Conservation (phyloP, 2,888 invertebrate species). For the Heliconius erato region DNA sequence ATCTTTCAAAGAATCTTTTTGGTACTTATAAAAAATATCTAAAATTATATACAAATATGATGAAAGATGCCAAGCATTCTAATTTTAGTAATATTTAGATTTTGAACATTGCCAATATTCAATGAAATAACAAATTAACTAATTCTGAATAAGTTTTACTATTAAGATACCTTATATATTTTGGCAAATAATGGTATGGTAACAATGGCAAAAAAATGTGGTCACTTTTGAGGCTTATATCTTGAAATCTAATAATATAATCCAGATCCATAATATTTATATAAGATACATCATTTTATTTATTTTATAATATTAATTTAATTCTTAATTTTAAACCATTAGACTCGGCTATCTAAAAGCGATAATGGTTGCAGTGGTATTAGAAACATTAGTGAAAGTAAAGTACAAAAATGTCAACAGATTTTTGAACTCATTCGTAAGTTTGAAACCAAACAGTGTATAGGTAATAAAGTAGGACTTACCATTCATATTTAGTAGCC, state of each 20-base stretch:
- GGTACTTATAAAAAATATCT: no score
- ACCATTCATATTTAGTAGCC: slow-evolving; percentile 84
- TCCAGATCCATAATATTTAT: not conserved
- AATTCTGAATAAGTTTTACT: not conserved
- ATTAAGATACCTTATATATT: not conserved
- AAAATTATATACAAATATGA: no score
- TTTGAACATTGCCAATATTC: not conserved
- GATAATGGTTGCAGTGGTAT: not conserved
- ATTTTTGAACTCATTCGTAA: not conserved
- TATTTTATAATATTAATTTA: not conserved
- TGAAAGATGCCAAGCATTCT: no score
- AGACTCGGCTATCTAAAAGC: not conserved
- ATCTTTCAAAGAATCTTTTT: no score
- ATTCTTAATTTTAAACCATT: not conserved
- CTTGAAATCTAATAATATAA: no score
- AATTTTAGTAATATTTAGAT: not conserved
- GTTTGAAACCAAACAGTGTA: not conserved
- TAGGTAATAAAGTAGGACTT: slow-evolving; percentile 58
- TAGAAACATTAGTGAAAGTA: not conserved
- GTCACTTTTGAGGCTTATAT: not conserved
- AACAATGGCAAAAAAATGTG: not conserved
- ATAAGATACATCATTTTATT: not conserved
- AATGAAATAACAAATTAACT: not conserved
- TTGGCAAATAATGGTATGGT: not conserved
- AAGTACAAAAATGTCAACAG: not conserved